phyloP scores from a whole-genome alignment of 2,888 invertebrate species.

The Drosophila putrida region DNA sequence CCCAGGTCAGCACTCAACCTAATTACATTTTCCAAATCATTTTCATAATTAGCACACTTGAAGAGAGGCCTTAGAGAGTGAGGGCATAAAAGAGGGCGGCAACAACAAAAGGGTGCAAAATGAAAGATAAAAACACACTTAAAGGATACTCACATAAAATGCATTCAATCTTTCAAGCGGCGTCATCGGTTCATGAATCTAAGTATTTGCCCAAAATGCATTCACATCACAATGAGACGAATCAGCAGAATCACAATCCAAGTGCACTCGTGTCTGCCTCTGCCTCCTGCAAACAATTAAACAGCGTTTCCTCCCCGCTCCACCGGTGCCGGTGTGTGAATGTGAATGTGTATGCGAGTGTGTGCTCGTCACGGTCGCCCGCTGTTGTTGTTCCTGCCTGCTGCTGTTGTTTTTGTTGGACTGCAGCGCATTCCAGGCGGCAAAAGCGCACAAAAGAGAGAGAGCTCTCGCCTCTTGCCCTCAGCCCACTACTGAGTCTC shows the following conservation, averaged over 20 bases:
- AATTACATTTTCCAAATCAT: slow-evolving; percentile 50
- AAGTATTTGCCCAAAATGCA: slow-evolving; percentile 50
- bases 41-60: slow-evolving; percentile 76
- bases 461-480: slow-evolving; percentile 39
- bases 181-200: slow-evolving; percentile 41
- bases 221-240: slow-evolving; percentile 19
- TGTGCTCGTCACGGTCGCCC: slow-evolving; percentile 42
- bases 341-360: slow-evolving; percentile 10
- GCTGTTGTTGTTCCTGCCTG: slow-evolving; percentile 36
- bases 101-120: slow-evolving; percentile 28
- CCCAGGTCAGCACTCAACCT: slow-evolving; percentile 31
- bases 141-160: slow-evolving; percentile 79
- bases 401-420: slow-evolving; percentile 47
- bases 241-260: slow-evolving; percentile 37
- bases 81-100: slow-evolving; percentile 8
- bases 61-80: slow-evolving; percentile 20
- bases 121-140: slow-evolving; percentile 43
- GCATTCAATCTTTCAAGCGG: slow-evolving; percentile 52
- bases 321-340: slow-evolving; percentile 14
- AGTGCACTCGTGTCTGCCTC: slow-evolving; percentile 54
- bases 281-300: slow-evolving; percentile 67
- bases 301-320: slow-evolving; percentile 70
- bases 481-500: slow-evolving; percentile 14
- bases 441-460: slow-evolving; percentile 76
- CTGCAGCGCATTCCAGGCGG: slow-evolving; percentile 77